phyloP scores from a whole-genome alignment of 1,140 invertebrate genomes.

The Episyrphus balteatus region DNA sequence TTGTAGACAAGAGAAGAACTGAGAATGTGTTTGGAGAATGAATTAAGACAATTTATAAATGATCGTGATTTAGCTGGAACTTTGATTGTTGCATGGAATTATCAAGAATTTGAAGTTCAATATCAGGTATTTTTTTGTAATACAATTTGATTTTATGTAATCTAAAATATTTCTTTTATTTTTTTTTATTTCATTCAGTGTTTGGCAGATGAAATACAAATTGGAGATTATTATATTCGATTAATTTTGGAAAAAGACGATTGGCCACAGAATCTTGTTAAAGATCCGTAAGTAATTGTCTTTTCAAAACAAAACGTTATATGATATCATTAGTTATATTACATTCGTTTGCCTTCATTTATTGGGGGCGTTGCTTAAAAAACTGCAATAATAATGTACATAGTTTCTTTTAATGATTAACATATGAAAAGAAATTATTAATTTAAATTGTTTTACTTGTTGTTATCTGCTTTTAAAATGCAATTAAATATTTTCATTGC shows the following conservation, averaged over 20 bases:
- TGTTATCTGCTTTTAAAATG: too few species aligned
- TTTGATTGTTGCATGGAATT: slow-evolving; percentile 91
- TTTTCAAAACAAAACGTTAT: background rate
- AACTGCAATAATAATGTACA: too few species aligned
- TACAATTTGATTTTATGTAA: background rate
- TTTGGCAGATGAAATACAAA: slow-evolving; percentile 91
- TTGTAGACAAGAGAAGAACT: slow-evolving; percentile 87
- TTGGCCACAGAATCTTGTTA: slow-evolving; percentile 47
- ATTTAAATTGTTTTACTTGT: too few species aligned
- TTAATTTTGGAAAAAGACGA: slow-evolving; percentile 85
- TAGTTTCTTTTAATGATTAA: too few species aligned
- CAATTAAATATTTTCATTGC: too few species aligned
- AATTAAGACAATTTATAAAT: slow-evolving; percentile 77
- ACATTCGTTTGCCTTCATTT: too few species aligned
- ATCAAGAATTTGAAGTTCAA: slow-evolving; percentile 89
- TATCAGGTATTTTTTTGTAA: slow-evolving; percentile 49
- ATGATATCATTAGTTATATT: too few species aligned
- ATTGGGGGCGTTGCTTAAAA: too few species aligned
- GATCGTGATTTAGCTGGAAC: slow-evolving; percentile 81
- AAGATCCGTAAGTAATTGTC: slow-evolving; percentile 30
- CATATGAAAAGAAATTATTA: too few species aligned
- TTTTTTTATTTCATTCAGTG: slow-evolving; percentile 43
- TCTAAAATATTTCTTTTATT: background rate
- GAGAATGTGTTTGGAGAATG: slow-evolving; percentile 83
- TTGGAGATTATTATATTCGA: slow-evolving; percentile 96